Evolutionary conservation across 2,113 vertebrate species (phyloP).

Genomic region (Dipodomys ordii): DNA sequence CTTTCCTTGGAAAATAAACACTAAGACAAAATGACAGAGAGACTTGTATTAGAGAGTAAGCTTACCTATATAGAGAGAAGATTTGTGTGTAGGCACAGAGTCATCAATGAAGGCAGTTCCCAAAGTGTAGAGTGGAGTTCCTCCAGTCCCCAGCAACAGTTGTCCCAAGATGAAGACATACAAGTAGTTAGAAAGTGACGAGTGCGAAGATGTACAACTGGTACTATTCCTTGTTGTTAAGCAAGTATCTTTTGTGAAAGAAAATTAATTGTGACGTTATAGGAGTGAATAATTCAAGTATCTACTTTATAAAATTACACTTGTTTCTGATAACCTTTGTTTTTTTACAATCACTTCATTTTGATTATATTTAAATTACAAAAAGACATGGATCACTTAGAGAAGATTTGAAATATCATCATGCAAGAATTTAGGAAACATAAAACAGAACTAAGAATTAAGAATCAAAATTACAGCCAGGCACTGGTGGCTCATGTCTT

Average conservation of each 20-base stretch:
- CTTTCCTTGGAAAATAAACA: neutral
- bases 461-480: neutral
- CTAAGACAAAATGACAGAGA: neutral
- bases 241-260: constrained; percentile 84
- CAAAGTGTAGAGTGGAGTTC: constrained; percentile 89
- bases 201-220: constrained; percentile 36
- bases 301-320: constrained; percentile 3
- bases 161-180: constrained; percentile 90
- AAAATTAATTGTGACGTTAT: neutral
- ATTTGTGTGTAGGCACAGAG: constrained; percentile 88
- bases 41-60: neutral
- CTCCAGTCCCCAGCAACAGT: constrained; percentile 88
- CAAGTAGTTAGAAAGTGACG: constrained; percentile 83
- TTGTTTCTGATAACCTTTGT: constrained; percentile 1
- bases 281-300: constrained; percentile 41
- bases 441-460: constrained; percentile 8
- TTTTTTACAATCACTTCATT: constrained; percentile 15
- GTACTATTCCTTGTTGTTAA: constrained; percentile 49
- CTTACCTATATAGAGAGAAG: constrained; percentile 91
- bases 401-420: neutral
- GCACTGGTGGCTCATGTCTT: too few species aligned
- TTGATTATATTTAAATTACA: neutral
- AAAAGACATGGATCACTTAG: neutral
- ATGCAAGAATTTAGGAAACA: constrained; percentile 15
- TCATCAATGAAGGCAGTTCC: constrained; percentile 91